Conservation (phyloP, 64 coral and sea anemone genomes). For the Stichodactyla helianthus region DNA sequence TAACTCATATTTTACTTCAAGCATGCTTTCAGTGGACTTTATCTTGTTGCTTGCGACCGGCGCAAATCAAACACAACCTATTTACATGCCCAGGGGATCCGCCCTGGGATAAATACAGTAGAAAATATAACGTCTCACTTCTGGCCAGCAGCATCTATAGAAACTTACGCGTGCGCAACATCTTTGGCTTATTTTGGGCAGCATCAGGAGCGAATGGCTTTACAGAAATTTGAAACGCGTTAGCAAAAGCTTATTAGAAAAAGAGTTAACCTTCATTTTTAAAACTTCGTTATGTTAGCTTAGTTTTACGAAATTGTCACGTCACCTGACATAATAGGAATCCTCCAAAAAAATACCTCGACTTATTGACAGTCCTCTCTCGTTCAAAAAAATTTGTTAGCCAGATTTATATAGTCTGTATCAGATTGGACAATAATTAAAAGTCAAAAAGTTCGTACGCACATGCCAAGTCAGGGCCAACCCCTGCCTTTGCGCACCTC, state of each 20-base stretch:
- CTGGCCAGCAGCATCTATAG: neutral
- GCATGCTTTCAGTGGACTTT: neutral
- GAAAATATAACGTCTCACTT: constrained; percentile 9
- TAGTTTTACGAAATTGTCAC: neutral
- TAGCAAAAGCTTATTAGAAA: neutral
- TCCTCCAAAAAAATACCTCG: neutral
- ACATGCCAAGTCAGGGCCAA: too few species aligned
- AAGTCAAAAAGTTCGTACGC: too few species aligned
- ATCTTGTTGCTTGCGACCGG: neutral
- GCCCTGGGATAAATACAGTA: constrained; percentile 1
- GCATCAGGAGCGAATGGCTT: neutral
- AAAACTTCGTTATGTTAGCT: neutral
- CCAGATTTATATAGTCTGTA: too few species aligned
- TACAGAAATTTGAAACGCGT: neutral
- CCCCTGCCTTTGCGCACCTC: too few species aligned
- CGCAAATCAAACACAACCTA: neutral
- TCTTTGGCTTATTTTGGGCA: neutral
- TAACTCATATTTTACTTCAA: neutral
- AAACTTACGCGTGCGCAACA: neutral
- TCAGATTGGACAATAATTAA: too few species aligned
- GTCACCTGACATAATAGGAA: neutral
- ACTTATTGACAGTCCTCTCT: neutral
- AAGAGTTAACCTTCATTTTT: neutral
- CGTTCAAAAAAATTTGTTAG: too few species aligned
- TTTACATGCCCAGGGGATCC: neutral